A percentile compares a stretch with the other conserved stretches of the same genome.
Evolutionary conservation across 1,140 invertebrate genomes (phyloP).

Genomic region (Mycetomoellerius zeteki): DNA sequence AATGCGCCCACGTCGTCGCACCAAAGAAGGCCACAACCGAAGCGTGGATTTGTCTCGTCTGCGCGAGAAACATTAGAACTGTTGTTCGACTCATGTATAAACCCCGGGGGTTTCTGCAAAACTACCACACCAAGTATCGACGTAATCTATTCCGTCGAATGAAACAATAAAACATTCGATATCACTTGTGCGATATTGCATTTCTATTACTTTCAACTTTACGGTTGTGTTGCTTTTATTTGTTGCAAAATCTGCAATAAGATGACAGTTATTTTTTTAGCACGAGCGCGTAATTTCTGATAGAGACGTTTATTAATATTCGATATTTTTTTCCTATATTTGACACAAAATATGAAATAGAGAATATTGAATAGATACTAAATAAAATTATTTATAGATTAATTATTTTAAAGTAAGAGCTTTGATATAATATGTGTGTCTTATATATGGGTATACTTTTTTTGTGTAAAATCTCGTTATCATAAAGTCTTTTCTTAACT

Average conservation of each 20-base stretch:
- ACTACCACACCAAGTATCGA: not conserved
- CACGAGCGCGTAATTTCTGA: not conserved
- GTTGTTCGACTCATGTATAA: not conserved
- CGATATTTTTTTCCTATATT: not conserved
- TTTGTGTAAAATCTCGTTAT: not conserved
- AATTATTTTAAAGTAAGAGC: not conserved
- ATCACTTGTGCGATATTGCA: not conserved
- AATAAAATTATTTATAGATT: too few relatives aligned
- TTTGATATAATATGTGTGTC: too few relatives aligned
- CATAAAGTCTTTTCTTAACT: not conserved
- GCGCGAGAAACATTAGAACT: slow-evolving; percentile 55
- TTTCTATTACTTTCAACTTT: not conserved
- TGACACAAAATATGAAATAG: not conserved
- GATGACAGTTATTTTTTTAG: not conserved
- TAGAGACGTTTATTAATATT: not conserved
- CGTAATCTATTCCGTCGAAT: not conserved
- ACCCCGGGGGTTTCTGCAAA: not conserved
- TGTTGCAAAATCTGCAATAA: not conserved
- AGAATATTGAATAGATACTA: not conserved
- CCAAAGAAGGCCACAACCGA: slow-evolving; percentile 74
- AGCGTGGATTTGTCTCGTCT: slow-evolving; percentile 71
- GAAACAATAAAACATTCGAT: not conserved
- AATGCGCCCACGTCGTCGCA: slow-evolving; percentile 73
- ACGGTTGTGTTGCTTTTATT: not conserved
- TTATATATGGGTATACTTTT: too few relatives aligned